Conservation (phyloP, 2,888 invertebrate genomes). For the Trichopoda pennipes region DNA sequence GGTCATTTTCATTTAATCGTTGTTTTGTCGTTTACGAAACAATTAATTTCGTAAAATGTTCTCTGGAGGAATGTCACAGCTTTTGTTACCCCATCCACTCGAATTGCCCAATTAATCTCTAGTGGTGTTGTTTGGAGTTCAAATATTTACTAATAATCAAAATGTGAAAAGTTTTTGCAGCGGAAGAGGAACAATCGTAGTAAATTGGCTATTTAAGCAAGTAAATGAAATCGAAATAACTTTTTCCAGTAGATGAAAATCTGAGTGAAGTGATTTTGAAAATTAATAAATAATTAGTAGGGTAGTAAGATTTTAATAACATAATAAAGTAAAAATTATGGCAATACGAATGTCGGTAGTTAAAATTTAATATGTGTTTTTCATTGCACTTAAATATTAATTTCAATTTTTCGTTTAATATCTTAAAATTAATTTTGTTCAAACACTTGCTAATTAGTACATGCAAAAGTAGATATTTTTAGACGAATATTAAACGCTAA, state of each 20-base stretch:
- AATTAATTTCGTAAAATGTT: background rate
- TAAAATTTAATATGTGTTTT: too few relatives aligned
- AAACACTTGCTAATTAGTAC: too few relatives aligned
- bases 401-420: too few relatives aligned
- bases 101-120: conserved; percentile 52
- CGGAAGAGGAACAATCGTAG: background rate
- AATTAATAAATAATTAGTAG: conserved; percentile 29
- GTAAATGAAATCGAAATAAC: conserved; percentile 55
- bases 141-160: conserved; percentile 38
- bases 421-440: too few relatives aligned
- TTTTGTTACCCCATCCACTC: conserved; percentile 11
- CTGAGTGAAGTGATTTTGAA: conserved; percentile 45
- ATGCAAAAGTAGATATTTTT: too few relatives aligned
- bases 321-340: background rate
- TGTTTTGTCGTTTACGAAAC: too few relatives aligned
- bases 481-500: too few relatives aligned
- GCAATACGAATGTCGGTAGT: background rate
- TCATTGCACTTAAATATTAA: too few relatives aligned
- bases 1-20: too few relatives aligned
- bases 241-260: conserved; percentile 58
- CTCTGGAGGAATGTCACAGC: conserved; percentile 21
- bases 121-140: conserved; percentile 50
- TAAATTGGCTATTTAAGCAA: conserved; percentile 58
- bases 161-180: conserved; percentile 38
- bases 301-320: conserved; percentile 47